Evolutionary conservation across 2,888 invertebrate genomes (phyloP).

Genomic region (Drosophila mettleri): DNA sequence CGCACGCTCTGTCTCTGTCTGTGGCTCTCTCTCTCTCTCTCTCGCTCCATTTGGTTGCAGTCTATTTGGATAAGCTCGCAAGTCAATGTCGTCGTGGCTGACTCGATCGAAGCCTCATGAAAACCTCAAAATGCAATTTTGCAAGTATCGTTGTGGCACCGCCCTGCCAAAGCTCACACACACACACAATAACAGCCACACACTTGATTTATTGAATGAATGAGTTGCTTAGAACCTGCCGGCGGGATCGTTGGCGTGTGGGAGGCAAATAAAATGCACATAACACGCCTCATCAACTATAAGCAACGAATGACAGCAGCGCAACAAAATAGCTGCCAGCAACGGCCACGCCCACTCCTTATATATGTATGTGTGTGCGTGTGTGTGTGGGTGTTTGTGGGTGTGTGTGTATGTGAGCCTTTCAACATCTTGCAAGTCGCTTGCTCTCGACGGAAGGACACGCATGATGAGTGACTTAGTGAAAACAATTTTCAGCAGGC

Average conservation of each 20-base stretch:
- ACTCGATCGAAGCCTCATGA: conserved; percentile 41
- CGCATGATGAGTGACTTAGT: conserved; percentile 69
- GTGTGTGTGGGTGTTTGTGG: conserved; percentile 6
- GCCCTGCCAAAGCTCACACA: conserved; percentile 5
- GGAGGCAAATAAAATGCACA: conserved; percentile 72
- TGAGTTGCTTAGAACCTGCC: conserved; percentile 14
- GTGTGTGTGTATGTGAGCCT: conserved; percentile 34
- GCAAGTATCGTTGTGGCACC: conserved; percentile 54
- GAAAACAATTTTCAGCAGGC: conserved; percentile 61
- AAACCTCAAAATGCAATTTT: conserved; percentile 73
- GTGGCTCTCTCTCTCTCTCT: not conserved
- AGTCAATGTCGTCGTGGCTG: conserved; percentile 27
- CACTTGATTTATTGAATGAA: conserved; percentile 30
- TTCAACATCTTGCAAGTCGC: conserved; percentile 43
- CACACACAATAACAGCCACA: not conserved
- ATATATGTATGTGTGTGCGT: not conserved
- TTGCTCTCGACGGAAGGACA: conserved; percentile 19
- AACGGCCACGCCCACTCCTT: conserved; percentile 33
- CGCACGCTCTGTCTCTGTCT: not conserved
- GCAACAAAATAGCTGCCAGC: conserved; percentile 66
- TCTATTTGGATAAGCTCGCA: conserved; percentile 16
- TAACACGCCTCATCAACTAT: conserved; percentile 77
- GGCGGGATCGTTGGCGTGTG: conserved; percentile 6
- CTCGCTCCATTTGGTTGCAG: not conserved
- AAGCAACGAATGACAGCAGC: conserved; percentile 69